Conservation (phyloP, 2,888 invertebrate genomes). For the Maniola hyperantus region DNA sequence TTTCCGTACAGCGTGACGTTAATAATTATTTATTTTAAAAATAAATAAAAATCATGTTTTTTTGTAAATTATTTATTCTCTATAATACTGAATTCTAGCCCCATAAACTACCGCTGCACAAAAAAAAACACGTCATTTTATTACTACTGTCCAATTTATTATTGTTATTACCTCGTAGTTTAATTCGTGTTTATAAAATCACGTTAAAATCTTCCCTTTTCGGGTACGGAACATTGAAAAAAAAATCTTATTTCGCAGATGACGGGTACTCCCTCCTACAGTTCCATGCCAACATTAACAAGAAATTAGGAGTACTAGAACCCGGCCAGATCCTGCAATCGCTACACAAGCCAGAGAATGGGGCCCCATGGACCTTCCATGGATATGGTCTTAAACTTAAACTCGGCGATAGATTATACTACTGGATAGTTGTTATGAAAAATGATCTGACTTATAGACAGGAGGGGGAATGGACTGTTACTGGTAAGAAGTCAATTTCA, state of each 20-base stretch:
- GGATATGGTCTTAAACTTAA: slow-evolving; percentile 83
- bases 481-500: slow-evolving; percentile 58
- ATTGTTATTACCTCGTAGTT: no score
- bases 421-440: slow-evolving; percentile 89
- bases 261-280: slow-evolving; percentile 88
- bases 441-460: slow-evolving; percentile 87
- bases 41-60: no score
- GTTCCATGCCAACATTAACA: slow-evolving; percentile 89
- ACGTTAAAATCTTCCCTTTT: no score
- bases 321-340: slow-evolving; percentile 84
- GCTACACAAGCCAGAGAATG: slow-evolving; percentile 83
- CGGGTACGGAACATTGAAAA: no score
- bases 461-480: slow-evolving; percentile 82
- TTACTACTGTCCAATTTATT: no score
- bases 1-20: no score
- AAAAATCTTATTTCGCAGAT: slow-evolving; percentile 58
- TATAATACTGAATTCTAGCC: no score
- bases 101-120: no score
- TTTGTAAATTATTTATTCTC: no score
- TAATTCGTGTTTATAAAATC: no score
- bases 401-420: slow-evolving; percentile 86
- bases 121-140: no score
- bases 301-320: slow-evolving; percentile 87
- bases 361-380: slow-evolving; percentile 84
- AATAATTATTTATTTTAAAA: no score